Evolutionary conservation across 2,797 vertebrate species (phyloP).

Genomic region (Rousettus madagascariensis): DNA sequence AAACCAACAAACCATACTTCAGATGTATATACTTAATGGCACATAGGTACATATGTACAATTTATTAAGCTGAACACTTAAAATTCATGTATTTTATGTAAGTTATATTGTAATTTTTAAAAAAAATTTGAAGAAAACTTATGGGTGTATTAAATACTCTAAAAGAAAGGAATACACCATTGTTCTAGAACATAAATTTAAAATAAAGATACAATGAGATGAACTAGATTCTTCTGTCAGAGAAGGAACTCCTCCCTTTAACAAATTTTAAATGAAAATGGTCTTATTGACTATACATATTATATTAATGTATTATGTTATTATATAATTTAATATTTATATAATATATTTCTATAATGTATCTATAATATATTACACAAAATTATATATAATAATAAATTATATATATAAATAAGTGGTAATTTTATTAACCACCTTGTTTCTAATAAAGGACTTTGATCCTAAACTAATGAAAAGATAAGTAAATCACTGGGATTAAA

Average conservation of each 20-base stretch:
- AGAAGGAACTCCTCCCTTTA: background rate
- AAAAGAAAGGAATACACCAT: background rate
- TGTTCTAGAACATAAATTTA: conserved; percentile 5
- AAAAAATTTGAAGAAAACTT: background rate
- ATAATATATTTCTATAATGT: too few species aligned
- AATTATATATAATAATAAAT: background rate
- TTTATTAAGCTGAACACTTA: background rate
- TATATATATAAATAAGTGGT: background rate
- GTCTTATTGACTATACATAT: background rate
- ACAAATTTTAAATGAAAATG: conserved; percentile 3
- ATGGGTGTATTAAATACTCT: background rate
- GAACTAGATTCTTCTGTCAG: background rate
- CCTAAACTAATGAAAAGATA: background rate
- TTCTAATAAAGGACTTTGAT: background rate
- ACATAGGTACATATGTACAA: background rate
- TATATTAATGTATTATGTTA: background rate
- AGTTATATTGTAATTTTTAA: background rate
- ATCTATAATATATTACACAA: background rate
- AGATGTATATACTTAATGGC: background rate
- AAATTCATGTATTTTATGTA: conserved; percentile 1
- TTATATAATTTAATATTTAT: background rate
- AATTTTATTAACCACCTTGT: background rate
- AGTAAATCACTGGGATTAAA: background rate
- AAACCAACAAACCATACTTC: background rate
- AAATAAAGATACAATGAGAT: background rate